Conservation (phyloP, 2,113 vertebrate species). For the Axis porcinus region DNA sequence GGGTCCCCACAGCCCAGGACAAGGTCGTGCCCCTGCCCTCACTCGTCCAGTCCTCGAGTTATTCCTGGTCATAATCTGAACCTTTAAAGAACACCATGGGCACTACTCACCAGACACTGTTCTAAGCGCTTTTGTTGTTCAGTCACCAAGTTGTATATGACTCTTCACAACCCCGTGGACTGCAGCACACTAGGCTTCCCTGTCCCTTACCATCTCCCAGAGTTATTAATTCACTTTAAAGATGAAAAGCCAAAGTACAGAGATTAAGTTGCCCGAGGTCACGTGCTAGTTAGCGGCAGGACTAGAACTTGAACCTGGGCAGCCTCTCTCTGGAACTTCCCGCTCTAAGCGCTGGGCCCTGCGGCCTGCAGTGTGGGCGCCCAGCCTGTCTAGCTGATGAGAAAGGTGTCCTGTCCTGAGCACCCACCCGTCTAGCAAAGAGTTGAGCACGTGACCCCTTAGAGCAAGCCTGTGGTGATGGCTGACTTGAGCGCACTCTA, state of each 20-base stretch:
- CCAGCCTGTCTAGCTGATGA: neutral
- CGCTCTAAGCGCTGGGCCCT: fast-evolving
- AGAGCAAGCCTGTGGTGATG: neutral
- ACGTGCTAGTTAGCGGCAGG: neutral
- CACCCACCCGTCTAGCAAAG: neutral
- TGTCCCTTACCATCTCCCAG: neutral
- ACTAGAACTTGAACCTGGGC: neutral
- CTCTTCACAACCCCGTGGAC: neutral
- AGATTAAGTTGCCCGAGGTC: neutral
- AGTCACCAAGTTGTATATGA: neutral
- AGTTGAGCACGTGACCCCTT: neutral
- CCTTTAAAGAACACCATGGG: neutral
- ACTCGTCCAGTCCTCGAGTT: neutral
- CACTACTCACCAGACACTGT: neutral
- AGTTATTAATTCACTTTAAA: neutral
- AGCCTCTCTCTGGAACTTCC: neutral
- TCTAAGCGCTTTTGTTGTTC: neutral
- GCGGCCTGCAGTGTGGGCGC: fast-evolving
- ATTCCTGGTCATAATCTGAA: neutral
- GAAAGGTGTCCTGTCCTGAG: fast-evolving
- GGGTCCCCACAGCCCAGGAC: neutral
- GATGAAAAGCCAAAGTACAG: neutral
- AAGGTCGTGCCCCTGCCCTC: fast-evolving
- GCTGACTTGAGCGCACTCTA: neutral
- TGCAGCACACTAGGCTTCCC: neutral